Evolutionary conservation across 1,140 invertebrate genomes (phyloP), one percentile per base, ranked within the genome.

Genomic region (Eupristina koningsbergeri): DNA sequence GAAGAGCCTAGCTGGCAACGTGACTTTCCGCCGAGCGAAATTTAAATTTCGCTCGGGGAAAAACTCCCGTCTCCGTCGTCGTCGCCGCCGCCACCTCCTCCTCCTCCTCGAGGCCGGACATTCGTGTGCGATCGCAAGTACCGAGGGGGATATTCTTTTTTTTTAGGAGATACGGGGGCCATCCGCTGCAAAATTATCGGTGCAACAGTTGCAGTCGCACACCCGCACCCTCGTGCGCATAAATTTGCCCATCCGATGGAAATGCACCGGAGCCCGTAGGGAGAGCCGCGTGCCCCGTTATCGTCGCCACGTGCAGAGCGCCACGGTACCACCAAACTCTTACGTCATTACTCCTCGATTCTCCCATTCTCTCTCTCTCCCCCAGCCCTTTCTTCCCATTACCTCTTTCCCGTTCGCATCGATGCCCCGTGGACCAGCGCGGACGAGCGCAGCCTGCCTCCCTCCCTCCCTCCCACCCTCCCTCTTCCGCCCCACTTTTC

Each of bases 221-320:
- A 39, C 7, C 75, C 19, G 26, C 34, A 11, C n/a, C 39, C 17
- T 0, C 41, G n/a, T 29, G 6, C 69, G 22, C 34, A 26, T 41
- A 45, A 31, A 39, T 34, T 76, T 29, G 58, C 58, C 61, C 45
- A 83, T 82, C 39, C 50, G 39, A 75, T 76, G 71, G 80, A 67
- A 76, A 58, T n/a, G 80, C 50, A 64, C 76, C 67, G 58, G 67
- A 58, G 64, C 45, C 9, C 67, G 41, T 45, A 17, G n/a, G n/a
- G n/a, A n/a, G n/a, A n/a, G 39, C 71, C 80, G 74, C 81, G 81
- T 83, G 81, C 74, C 64, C 73, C 58, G 81, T 77, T 85, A 76
- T 79, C 67, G 45, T 75, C 84, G 82, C 79, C 82, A 81, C 79
- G 85, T 80, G 80, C 82, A 64, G 29, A 36, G 39, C n/a, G 61